These are phyloP conservation scores for Apteryx mantelli DNA, from an alignment of 2,113 vertebrate species.

Conservation along the genomic window DNA sequence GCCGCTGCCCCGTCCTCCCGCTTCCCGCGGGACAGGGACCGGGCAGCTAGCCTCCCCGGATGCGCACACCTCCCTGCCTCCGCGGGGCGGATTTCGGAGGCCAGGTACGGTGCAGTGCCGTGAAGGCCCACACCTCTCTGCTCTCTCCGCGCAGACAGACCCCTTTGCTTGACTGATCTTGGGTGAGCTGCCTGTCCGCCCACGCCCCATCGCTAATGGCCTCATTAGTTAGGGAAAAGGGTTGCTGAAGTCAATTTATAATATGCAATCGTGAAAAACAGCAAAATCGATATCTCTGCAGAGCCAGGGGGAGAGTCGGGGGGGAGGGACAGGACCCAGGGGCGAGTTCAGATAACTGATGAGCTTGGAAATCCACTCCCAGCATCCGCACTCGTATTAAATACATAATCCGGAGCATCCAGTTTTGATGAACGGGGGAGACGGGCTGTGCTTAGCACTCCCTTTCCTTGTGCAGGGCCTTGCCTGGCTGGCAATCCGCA, in stretches of 20 bases:
- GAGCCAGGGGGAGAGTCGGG: background rate
- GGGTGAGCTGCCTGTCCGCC: background rate
- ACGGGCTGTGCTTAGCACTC: background rate
- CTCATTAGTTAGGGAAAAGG: conserved; percentile 46
- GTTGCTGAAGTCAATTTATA: conserved; percentile 25
- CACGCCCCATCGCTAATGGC: background rate
- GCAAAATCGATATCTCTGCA: background rate
- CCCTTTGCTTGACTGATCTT: background rate
- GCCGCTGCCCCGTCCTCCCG: too few species aligned
- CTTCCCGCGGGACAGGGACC: accelerated
- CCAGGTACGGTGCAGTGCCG: accelerated
- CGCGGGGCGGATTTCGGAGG: background rate
- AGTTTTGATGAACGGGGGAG: background rate
- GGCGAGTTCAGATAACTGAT: background rate
- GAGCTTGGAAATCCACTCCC: background rate
- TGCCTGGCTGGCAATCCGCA: background rate
- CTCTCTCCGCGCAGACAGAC: background rate
- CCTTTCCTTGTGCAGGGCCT: background rate
- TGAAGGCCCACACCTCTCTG: accelerated
- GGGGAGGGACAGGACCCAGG: background rate
- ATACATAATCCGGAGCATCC: background rate
- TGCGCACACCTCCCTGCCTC: background rate
- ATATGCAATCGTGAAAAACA: background rate
- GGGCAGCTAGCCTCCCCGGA: background rate
- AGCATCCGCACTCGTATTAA: background rate